Percentiles rank a stretch among this genome's conserved stretches.
phyloP scores from a whole-genome alignment of 2,797 vertebrate species.

The Micropoecilia bifurca region DNA sequence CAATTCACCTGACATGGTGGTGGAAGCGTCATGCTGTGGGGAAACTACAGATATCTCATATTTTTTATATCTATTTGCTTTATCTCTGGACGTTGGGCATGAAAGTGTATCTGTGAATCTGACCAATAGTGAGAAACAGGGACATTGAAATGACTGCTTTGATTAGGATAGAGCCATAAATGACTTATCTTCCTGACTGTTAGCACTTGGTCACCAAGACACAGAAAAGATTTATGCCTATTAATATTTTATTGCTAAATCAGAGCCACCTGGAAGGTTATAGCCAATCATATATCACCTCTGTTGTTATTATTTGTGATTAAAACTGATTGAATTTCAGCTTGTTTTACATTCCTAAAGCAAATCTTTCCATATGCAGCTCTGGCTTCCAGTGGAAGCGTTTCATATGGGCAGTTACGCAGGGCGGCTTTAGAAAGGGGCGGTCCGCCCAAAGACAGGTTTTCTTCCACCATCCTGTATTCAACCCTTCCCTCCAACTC shows the following conservation, averaged over 20 bases:
- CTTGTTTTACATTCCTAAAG: neutral
- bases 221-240: neutral
- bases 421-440: too few species aligned
- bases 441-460: too few species aligned
- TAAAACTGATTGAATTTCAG: neutral
- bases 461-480: neutral
- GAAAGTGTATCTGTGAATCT: neutral
- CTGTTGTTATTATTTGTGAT: neutral
- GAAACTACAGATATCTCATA: neutral
- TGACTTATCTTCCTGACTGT: neutral
- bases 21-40: neutral
- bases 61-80: neutral
- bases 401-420: too few species aligned
- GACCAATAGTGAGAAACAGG: neutral
- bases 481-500: neutral
- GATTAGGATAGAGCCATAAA: neutral
- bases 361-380: neutral
- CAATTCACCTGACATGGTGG: neutral
- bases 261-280: neutral
- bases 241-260: neutral
- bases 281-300: neutral
- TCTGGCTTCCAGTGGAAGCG: neutral
- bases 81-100: neutral
- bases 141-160: neutral
- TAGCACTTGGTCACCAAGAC: neutral